Evolutionary conservation across 2,797 vertebrate genomes (phyloP).

Genomic region (Luscinia luscinia): DNA sequence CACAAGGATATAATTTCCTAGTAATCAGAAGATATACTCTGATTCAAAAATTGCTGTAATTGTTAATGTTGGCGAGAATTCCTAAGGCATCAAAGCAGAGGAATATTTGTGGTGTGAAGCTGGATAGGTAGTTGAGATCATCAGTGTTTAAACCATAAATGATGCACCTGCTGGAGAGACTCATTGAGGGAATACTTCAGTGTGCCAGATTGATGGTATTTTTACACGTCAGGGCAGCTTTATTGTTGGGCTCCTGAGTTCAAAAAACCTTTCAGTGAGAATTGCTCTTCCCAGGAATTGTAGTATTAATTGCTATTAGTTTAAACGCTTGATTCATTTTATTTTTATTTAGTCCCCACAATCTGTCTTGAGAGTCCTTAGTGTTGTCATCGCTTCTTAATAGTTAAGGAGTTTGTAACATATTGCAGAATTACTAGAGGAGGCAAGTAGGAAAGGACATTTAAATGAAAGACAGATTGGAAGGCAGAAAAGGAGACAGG

Average conservation of each 20-base stretch:
- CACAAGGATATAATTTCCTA: conserved; percentile 64
- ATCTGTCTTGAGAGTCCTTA: background rate
- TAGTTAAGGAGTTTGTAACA: background rate
- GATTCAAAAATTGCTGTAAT: conserved; percentile 65
- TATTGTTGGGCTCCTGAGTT: background rate
- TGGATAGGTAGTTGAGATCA: conserved; percentile 20
- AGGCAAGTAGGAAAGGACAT: background rate
- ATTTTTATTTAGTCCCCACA: background rate
- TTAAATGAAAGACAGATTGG: background rate
- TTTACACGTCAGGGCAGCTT: background rate
- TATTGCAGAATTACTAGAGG: background rate
- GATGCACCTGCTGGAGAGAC: background rate
- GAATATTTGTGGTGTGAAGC: conserved; percentile 1
- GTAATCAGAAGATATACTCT: conserved; percentile 63
- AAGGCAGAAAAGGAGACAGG: background rate
- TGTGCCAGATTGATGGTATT: background rate
- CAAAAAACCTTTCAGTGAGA: background rate
- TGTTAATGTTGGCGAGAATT: conserved; percentile 53
- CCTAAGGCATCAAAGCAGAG: conserved; percentile 10
- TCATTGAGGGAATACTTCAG: background rate
- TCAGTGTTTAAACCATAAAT: conserved; percentile 11
- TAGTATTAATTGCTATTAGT: background rate
- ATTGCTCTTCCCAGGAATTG: background rate
- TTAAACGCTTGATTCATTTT: background rate
- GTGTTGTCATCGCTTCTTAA: background rate